Conservation (phyloP, 2,113 vertebrate species). For the Capricornis sumatraensis region DNA sequence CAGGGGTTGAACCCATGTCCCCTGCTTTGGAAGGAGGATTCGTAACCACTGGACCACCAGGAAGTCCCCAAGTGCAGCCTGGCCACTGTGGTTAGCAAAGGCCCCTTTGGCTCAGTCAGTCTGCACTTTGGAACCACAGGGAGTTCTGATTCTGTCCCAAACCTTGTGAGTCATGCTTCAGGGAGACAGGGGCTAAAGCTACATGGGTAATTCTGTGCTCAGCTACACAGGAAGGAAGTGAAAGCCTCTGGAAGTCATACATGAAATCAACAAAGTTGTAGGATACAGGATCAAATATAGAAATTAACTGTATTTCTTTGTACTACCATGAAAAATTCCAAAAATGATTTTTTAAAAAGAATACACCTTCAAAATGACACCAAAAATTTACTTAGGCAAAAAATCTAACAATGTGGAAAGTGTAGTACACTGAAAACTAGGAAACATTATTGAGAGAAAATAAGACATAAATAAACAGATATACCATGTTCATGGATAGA, state of each 20-base stretch:
- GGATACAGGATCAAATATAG: background rate
- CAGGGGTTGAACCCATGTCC: background rate
- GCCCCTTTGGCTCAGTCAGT: background rate
- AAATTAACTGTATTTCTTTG: background rate
- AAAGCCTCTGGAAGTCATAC: background rate
- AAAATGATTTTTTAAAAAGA: background rate
- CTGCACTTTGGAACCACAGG: background rate
- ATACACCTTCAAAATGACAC: background rate
- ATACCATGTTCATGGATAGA: background rate
- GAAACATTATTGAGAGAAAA: background rate
- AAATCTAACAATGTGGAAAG: background rate
- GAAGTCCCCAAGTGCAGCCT: background rate
- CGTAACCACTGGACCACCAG: background rate
- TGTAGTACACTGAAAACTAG: background rate
- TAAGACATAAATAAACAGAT: background rate
- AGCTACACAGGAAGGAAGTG: background rate
- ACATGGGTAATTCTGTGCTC: background rate
- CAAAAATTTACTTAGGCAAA: background rate
- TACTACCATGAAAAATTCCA: background rate
- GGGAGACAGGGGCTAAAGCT: background rate
- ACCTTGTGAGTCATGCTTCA: background rate
- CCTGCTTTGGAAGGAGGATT: background rate
- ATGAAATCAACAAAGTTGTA: background rate
- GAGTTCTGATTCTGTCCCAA: background rate
- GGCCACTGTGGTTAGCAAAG: background rate